These are phyloP conservation scores for Neodiprion lecontei DNA, from an alignment of 1,140 invertebrate species.

Conservation along the genomic window DNA sequence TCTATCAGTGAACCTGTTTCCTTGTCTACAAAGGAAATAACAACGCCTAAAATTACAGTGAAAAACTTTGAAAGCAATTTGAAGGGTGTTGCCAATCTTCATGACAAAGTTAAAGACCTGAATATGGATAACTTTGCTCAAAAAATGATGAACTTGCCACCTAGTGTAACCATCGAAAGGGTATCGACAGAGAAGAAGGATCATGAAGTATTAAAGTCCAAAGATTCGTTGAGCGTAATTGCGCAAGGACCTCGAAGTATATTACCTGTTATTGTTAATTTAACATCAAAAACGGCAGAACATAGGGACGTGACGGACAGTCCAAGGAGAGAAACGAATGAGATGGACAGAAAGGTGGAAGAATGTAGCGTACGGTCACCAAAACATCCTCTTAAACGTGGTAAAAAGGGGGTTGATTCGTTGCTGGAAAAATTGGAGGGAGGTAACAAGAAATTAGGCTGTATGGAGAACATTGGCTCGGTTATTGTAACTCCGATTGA, in stretches of 20 bases:
- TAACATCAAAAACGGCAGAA: slow-evolving; percentile 47
- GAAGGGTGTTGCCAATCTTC: slow-evolving; percentile 51
- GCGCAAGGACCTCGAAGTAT: slow-evolving; percentile 49
- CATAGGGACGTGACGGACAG: slow-evolving; percentile 49
- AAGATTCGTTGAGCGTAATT: slow-evolving; percentile 50
- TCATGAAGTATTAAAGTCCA: slow-evolving; percentile 34
- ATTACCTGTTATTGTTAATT: slow-evolving; percentile 54
- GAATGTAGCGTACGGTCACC: slow-evolving; percentile 50
- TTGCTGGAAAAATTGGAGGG: slow-evolving; percentile 55
- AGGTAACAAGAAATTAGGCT: slow-evolving; percentile 50
- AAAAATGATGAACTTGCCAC: slow-evolving; percentile 55
- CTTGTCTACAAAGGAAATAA: slow-evolving; percentile 50
- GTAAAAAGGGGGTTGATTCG: slow-evolving; percentile 57
- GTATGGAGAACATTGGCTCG: slow-evolving; percentile 46
- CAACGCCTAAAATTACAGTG: slow-evolving; percentile 52
- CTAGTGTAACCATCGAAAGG: slow-evolving; percentile 56
- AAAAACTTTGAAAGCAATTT: slow-evolving; percentile 56
- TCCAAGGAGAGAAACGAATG: slow-evolving; percentile 44
- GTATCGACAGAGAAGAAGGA: slow-evolving; percentile 52
- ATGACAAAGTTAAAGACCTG: slow-evolving; percentile 55
- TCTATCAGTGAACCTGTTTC: slow-evolving; percentile 52
- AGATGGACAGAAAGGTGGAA: slow-evolving; percentile 43
- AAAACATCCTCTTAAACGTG: slow-evolving; percentile 50
- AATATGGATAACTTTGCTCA: slow-evolving; percentile 49
- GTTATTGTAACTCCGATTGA: slow-evolving; percentile 48